These are phyloP conservation scores for Coccyzus lansbergi DNA, from an alignment of 2,797 vertebrate genomes.

Conservation along the genomic window DNA sequence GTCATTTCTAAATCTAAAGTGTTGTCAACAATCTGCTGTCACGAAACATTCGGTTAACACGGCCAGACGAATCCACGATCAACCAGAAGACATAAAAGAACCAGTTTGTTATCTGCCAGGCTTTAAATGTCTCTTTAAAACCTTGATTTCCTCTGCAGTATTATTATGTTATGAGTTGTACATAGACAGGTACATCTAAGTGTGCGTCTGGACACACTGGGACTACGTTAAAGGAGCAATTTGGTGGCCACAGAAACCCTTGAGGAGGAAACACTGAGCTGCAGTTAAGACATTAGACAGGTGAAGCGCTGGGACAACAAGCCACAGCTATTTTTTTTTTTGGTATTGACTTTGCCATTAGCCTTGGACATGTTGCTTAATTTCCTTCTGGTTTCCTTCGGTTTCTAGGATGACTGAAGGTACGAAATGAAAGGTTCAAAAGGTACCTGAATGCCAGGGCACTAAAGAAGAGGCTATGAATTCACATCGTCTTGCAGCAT, in stretches of 20 bases:
- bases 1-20: conserved; percentile 7
- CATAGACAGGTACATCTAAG: not conserved
- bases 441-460: not conserved
- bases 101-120: not conserved
- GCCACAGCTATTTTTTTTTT: not conserved
- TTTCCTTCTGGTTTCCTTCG: not conserved
- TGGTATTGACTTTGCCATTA: not conserved
- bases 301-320: not conserved
- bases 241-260: not conserved
- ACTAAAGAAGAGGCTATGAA: not conserved
- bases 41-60: not conserved
- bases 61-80: not conserved
- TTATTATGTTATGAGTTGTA: not conserved
- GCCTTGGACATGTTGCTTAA: not conserved
- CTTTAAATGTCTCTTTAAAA: not conserved
- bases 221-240: not conserved
- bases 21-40: conserved; percentile 15
- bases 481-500: not conserved
- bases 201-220: not conserved
- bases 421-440: not conserved
- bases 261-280: not conserved
- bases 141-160: not conserved
- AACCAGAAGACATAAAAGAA: not conserved
- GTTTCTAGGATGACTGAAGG: not conserved
- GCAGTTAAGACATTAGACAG: not conserved